Evolutionary conservation across 2,113 vertebrate species (phyloP), one percentile per base, ranked within the genome.

Genomic region (Pipra filicauda): DNA sequence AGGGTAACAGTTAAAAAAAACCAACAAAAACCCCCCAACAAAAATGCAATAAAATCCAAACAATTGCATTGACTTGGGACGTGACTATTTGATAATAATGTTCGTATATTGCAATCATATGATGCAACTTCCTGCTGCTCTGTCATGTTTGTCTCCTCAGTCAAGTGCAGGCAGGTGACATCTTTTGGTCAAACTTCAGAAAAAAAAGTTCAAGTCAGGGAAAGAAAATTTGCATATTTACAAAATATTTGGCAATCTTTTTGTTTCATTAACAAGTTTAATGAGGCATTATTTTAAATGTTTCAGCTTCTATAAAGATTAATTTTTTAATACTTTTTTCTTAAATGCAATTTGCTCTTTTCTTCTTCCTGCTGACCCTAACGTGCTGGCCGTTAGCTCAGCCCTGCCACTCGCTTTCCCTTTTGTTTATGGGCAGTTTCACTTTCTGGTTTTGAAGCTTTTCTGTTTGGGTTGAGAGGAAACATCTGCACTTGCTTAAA

Each of bases 381-480:
- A 62, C 70, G 24, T 4, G 2, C 76, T 88, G 70, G 44, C 76
- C 65, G 0, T 95, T 93, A 61, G 79, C 62, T 97, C 59, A 86
- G 80, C 46, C 58, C 59, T 52, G 73, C 88, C 1, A 0, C 54
- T 86, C 0, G 89, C 92, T 97, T 97, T 96, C 95, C 88, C 93
- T 96, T 97, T 96, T 97, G 96, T 89, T 96, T 96, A 96, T 92
- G 76, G 91, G 65, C 93, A 94, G 92, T 96, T 96, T 97, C 96
- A 97, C 96, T 97, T 97, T 97, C 93, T 92, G 92, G 73, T 95
- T 92, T 95, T 93, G 87, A 95, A 93, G 94, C 70, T 92, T 89
- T 93, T 92, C 89, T 95, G 86, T 96, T 96, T 96, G 93, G 77
- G 58, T 95, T 93, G 66, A 87, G 84, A 96, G 95, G 96, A 97